Evolutionary conservation across 2,888 invertebrate genomes (phyloP).

Genomic region (Drosophila affinis): DNA sequence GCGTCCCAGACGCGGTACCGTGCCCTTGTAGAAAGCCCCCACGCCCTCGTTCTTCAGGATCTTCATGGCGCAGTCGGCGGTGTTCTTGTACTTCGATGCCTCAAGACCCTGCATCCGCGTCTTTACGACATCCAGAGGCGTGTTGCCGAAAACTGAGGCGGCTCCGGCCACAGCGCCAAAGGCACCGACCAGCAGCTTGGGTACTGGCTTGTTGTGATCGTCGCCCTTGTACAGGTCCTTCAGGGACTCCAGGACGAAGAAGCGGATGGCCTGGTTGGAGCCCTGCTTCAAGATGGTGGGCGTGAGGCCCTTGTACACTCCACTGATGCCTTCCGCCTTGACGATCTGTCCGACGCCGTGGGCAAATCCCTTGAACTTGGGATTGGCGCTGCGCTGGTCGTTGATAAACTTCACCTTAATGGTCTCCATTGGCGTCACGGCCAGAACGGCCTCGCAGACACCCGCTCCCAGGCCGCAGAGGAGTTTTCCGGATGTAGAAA

Average conservation of each 20-base stretch:
- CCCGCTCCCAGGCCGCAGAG: slow-evolving; percentile 98
- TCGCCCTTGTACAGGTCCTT: slow-evolving; percentile 96
- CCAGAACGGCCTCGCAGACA: slow-evolving; percentile 96
- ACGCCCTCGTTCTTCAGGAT: slow-evolving; percentile 98
- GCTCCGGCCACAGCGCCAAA: slow-evolving; percentile 98
- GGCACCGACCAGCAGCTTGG: slow-evolving; percentile 93
- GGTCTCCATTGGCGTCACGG: slow-evolving; percentile 99
- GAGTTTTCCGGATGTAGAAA: slow-evolving; percentile 90
- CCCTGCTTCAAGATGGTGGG: slow-evolving; percentile 99
- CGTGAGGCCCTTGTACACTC: slow-evolving; percentile 96
- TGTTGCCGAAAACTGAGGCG: slow-evolving; percentile 98
- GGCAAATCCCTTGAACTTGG: slow-evolving; percentile 95
- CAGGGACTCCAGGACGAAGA: slow-evolving; percentile 97
- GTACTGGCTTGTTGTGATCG: slow-evolving; percentile 92
- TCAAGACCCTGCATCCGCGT: slow-evolving; percentile 99
- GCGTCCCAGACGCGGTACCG: slow-evolving; percentile 96
- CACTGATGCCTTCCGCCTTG: slow-evolving; percentile 90
- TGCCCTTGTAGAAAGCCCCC: slow-evolving; percentile 99
- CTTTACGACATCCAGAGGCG: slow-evolving; percentile 99
- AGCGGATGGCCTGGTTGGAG: slow-evolving; percentile 98
- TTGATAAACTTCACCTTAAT: slow-evolving; percentile 99
- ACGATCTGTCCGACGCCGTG: slow-evolving; percentile 96
- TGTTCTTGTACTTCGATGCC: slow-evolving; percentile 96
- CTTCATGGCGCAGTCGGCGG: slow-evolving; percentile 94
- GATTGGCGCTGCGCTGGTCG: slow-evolving; percentile 95